Conservation (phyloP, 2,888 invertebrate species). For the Drosophila robusta region DNA sequence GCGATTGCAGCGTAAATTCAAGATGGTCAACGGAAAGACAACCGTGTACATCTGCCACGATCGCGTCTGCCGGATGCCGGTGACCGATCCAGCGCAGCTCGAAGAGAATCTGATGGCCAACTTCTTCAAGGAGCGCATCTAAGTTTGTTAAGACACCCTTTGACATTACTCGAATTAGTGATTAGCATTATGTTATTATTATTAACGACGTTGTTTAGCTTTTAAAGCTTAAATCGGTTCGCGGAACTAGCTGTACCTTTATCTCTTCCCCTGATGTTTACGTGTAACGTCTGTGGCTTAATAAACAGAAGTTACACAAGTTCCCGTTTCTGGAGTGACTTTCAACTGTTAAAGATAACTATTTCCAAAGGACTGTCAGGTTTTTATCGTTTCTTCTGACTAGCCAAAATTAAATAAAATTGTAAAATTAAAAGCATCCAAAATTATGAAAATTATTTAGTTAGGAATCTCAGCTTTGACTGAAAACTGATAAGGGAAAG, state of each 20-base stretch:
- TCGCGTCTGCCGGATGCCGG: slow-evolving; percentile 84
- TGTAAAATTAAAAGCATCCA: neutral
- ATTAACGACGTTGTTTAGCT: slow-evolving; percentile 48
- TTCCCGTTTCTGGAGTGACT: neutral
- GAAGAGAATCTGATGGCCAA: slow-evolving; percentile 82
- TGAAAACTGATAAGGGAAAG: no score
- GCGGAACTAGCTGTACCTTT: slow-evolving; percentile 58
- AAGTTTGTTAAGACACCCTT: neutral
- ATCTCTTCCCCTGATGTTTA: slow-evolving; percentile 13
- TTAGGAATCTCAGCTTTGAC: no score
- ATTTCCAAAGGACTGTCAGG: neutral
- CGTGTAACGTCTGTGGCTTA: slow-evolving; percentile 5
- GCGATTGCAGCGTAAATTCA: slow-evolving; percentile 82
- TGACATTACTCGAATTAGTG: slow-evolving; percentile 54
- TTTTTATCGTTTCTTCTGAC: neutral
- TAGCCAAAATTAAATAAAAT: neutral
- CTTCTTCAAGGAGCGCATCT: slow-evolving; percentile 73
- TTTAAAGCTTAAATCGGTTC: slow-evolving; percentile 64
- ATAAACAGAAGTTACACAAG: slow-evolving; percentile 25
- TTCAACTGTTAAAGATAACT: neutral
- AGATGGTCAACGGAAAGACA: slow-evolving; percentile 83
- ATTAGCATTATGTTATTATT: slow-evolving; percentile 23
- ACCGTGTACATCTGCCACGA: slow-evolving; percentile 85
- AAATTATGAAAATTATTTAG: neutral
- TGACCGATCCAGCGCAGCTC: slow-evolving; percentile 82